phyloP scores from a whole-genome alignment of 2,888 invertebrate species.

The Cephalotes varians region DNA sequence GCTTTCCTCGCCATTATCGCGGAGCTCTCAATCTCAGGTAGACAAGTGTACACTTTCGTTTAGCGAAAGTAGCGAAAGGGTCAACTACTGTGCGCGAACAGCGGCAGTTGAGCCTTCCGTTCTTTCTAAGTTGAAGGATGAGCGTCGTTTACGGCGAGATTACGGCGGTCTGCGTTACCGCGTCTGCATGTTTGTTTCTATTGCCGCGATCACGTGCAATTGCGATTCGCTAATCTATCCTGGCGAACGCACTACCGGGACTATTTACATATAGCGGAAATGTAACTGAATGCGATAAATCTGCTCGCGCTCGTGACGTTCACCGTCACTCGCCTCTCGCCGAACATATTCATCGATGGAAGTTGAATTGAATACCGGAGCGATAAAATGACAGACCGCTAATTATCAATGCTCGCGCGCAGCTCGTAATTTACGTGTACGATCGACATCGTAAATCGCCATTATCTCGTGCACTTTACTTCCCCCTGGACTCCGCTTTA shows the following conservation, averaged over 20 bases:
- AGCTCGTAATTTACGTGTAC: constrained; percentile 23
- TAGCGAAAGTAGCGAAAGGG: constrained; percentile 43
- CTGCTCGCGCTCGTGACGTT: background rate
- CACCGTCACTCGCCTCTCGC: background rate
- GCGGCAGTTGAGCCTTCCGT: background rate
- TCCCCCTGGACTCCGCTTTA: background rate
- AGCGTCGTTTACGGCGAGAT: constrained; percentile 20
- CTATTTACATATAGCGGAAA: constrained; percentile 33
- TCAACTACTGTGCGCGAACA: constrained; percentile 25
- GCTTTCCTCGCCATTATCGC: constrained; percentile 29
- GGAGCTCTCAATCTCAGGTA: constrained; percentile 28
- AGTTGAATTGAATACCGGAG: constrained; percentile 22
- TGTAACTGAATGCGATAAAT: background rate
- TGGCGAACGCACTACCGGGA: background rate
- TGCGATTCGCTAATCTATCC: constrained; percentile 15
- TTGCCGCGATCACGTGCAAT: background rate
- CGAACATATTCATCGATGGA: constrained; percentile 16
- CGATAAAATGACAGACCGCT: constrained; percentile 34
- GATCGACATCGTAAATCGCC: constrained; percentile 18
- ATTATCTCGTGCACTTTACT: constrained; percentile 19
- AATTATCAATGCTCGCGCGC: constrained; percentile 28
- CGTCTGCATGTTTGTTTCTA: background rate
- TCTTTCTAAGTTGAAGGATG: background rate
- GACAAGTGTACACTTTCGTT: constrained; percentile 46
- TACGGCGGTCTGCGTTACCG: background rate